These are phyloP conservation scores for Neogobius melanostomus DNA, from an alignment of 2,113 vertebrate genomes.

Conservation along the genomic window DNA sequence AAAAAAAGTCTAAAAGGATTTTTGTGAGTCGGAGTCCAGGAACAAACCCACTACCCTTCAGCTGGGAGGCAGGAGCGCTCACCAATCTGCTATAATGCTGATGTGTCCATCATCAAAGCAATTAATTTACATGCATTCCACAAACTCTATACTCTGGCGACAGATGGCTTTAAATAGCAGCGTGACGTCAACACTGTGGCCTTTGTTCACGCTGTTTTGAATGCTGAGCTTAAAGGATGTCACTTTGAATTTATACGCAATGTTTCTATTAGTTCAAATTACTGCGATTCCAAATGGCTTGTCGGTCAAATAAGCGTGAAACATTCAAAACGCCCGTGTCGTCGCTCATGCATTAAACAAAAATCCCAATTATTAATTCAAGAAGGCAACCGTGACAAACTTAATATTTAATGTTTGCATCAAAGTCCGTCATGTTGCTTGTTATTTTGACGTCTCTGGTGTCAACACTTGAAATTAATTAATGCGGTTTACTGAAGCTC, in stretches of 20 bases:
- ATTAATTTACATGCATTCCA: too few species aligned
- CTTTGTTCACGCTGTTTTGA: neutral
- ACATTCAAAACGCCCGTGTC: neutral
- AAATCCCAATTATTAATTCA: neutral
- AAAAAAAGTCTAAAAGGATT: too few species aligned
- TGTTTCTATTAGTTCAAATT: neutral
- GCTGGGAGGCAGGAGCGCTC: too few species aligned
- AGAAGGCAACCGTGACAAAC: neutral
- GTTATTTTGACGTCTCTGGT: neutral
- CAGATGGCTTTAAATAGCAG: too few species aligned
- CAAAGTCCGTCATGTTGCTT: conserved; percentile 2
- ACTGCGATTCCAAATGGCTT: neutral
- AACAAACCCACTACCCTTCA: too few species aligned
- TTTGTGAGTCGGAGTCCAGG: too few species aligned
- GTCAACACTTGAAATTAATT: neutral
- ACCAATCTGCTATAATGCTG: too few species aligned
- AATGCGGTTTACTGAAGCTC: neutral
- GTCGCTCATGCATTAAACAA: neutral
- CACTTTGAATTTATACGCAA: neutral
- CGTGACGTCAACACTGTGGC: neutral
- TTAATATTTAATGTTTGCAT: conserved; percentile 7
- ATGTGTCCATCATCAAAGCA: too few species aligned
- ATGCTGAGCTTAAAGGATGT: neutral
- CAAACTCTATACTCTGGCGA: too few species aligned
- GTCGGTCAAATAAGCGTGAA: neutral